Percentiles rank a stretch among this genome's conserved stretches.
These are phyloP conservation scores for Nycticebus coucang DNA, from an alignment of 2,113 vertebrate genomes.

Conservation along the genomic window DNA sequence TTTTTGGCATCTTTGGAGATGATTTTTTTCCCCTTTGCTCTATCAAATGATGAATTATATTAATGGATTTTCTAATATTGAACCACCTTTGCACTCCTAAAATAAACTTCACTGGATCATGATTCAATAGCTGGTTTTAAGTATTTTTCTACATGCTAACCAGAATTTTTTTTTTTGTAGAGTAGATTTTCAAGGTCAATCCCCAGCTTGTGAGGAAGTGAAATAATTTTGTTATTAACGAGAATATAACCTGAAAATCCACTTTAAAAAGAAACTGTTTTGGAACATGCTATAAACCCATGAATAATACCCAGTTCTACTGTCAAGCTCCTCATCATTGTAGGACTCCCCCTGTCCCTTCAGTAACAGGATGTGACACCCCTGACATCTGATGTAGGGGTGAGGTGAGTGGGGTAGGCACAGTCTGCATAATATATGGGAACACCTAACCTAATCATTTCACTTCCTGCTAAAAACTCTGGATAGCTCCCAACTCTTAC, in stretches of 20 bases:
- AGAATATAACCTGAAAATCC: not conserved
- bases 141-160: not conserved
- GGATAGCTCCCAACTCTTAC: not conserved
- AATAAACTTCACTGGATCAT: not conserved
- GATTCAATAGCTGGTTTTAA: slow-evolving; percentile 32
- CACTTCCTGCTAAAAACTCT: not conserved
- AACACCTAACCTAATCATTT: not conserved
- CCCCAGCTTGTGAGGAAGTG: not conserved
- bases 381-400: not conserved
- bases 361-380: not conserved
- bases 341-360: not conserved
- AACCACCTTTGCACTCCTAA: not conserved
- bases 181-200: slow-evolving; percentile 35
- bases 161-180: not conserved
- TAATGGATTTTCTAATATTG: slow-evolving; percentile 43
- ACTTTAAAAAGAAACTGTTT: not conserved
- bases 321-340: not conserved
- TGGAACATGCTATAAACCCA: not conserved
- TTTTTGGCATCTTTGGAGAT: slow-evolving; percentile 13
- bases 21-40: slow-evolving; percentile 20
- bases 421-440: not conserved
- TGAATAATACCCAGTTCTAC: not conserved
- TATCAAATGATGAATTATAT: slow-evolving; percentile 42
- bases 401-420: not conserved
- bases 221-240: slow-evolving; percentile 10